phyloP scores from a whole-genome alignment of 2,797 vertebrate species.

The Propithecus perrieri region DNA sequence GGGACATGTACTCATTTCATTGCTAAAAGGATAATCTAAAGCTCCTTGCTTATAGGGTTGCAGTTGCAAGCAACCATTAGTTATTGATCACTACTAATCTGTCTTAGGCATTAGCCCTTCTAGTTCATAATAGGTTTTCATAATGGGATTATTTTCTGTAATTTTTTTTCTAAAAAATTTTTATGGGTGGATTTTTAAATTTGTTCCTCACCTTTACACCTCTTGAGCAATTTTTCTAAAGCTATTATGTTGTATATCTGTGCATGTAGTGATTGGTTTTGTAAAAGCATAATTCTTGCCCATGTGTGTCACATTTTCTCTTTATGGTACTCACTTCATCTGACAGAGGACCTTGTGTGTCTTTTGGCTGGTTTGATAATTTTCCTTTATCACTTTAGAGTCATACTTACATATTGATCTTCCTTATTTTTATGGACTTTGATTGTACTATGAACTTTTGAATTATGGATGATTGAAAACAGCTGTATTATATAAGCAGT shows the following conservation, averaged over 20 bases:
- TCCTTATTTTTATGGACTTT: background rate
- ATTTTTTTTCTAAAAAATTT: background rate
- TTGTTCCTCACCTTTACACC: background rate
- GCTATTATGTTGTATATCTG: background rate
- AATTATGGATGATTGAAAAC: background rate
- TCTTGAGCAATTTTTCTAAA: background rate
- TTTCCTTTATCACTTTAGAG: background rate
- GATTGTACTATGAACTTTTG: background rate
- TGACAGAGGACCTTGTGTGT: background rate
- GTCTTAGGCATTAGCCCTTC: background rate
- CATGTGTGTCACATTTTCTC: background rate
- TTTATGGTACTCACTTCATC: background rate
- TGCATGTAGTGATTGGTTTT: background rate
- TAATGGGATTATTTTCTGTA: background rate
- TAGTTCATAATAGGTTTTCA: background rate
- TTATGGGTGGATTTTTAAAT: background rate
- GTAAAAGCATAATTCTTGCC: background rate
- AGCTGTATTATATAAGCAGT: background rate
- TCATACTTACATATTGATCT: background rate
- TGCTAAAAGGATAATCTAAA: background rate
- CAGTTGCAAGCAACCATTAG: background rate
- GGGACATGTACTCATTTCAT: background rate
- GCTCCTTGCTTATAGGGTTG: background rate
- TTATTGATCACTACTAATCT: background rate
- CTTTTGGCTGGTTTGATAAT: background rate